Evolutionary conservation across 2,113 vertebrate species (phyloP).

Genomic region (Procapra przewalskii): DNA sequence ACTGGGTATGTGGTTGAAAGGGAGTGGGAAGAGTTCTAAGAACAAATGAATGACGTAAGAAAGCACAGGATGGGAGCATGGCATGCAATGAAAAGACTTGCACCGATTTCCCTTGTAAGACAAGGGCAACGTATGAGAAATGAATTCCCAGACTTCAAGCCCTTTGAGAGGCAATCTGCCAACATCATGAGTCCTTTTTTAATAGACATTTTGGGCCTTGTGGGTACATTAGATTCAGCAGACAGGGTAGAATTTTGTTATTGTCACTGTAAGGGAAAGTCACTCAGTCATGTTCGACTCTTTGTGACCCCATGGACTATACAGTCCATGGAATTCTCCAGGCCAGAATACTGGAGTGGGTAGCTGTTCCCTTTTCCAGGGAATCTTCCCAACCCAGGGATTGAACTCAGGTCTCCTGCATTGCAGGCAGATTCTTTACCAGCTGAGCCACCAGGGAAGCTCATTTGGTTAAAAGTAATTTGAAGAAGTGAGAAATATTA

Average conservation of each 20-base stretch:
- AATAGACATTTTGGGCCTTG: background rate
- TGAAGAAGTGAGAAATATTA: slow-evolving; percentile 43
- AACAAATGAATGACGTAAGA: background rate
- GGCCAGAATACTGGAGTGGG: background rate
- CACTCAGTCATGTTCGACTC: background rate
- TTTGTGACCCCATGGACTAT: background rate
- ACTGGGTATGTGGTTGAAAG: background rate
- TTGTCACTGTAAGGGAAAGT: background rate
- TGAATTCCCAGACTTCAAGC: background rate
- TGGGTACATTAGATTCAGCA: slow-evolving; percentile 38
- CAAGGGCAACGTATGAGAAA: background rate
- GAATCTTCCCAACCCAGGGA: background rate
- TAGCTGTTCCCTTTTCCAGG: background rate
- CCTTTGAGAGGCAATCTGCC: background rate
- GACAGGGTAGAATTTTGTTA: slow-evolving; percentile 15
- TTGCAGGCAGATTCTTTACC: background rate
- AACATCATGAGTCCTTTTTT: background rate
- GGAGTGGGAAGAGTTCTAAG: background rate
- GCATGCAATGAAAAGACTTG: background rate
- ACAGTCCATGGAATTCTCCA: background rate
- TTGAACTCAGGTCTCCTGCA: background rate
- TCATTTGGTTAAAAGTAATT: slow-evolving; percentile 42
- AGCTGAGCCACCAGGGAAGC: background rate
- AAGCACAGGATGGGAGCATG: background rate
- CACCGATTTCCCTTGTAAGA: background rate